Conservation (phyloP, 2,113 vertebrate species). For the Thymallus thymallus region DNA sequence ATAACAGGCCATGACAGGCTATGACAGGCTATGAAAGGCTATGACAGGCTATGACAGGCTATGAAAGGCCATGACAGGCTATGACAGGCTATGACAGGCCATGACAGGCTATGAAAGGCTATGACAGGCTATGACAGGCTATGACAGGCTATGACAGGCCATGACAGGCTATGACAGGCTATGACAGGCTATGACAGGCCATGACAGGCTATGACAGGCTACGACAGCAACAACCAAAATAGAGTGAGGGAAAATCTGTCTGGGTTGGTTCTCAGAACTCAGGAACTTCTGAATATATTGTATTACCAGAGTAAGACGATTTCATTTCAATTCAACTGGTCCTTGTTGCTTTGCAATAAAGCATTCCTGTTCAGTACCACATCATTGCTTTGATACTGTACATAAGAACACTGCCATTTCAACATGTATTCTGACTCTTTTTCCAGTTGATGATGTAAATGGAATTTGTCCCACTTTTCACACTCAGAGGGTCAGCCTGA, state of each 20-base stretch:
- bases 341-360: too few species aligned
- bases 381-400: not conserved
- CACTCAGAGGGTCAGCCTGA: slow-evolving; percentile 40
- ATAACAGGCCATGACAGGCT: slow-evolving; percentile 35
- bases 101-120: too few species aligned
- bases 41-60: too few species aligned
- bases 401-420: not conserved
- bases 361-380: too few species aligned
- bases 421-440: not conserved
- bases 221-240: slow-evolving; percentile 46
- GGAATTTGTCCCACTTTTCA: slow-evolving; percentile 37
- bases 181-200: slow-evolving; percentile 38
- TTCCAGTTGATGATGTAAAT: slow-evolving; percentile 26
- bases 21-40: slow-evolving; percentile 31
- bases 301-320: too few species aligned
- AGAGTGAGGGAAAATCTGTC: slow-evolving; percentile 49
- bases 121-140: slow-evolving; percentile 31
- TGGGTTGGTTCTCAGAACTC: slow-evolving; percentile 26
- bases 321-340: too few species aligned
- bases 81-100: slow-evolving; percentile 35
- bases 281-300: not conserved
- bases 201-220: slow-evolving; percentile 29
- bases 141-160: too few species aligned
- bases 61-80: too few species aligned
- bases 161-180: slow-evolving; percentile 31